These are phyloP conservation scores for Synanthedon andrenaeformis DNA, from an alignment of 2,888 invertebrate genomes.

Conservation along the genomic window DNA sequence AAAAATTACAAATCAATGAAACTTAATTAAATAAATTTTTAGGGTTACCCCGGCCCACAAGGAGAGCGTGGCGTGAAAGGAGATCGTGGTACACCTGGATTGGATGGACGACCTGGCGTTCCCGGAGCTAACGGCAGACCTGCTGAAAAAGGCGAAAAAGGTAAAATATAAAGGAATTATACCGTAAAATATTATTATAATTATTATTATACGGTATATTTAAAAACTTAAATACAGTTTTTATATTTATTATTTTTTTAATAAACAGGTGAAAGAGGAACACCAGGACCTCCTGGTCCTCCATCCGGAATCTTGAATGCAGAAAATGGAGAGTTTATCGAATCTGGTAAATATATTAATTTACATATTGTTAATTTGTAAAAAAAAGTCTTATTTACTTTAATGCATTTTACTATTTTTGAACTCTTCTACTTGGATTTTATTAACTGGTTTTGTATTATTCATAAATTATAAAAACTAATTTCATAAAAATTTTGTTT, in stretches of 20 bases:
- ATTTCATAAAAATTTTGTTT: constrained; percentile 6
- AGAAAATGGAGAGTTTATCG: constrained; percentile 39
- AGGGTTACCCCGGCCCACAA: constrained; percentile 61
- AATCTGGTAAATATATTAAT: constrained; percentile 25
- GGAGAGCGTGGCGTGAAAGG: constrained; percentile 75
- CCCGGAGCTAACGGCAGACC: constrained; percentile 66
- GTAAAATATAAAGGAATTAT: constrained; percentile 29
- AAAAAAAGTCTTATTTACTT: neutral
- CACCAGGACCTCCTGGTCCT: constrained; percentile 56
- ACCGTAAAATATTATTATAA: no score
- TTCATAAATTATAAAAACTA: neutral
- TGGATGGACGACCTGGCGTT: constrained; percentile 76
- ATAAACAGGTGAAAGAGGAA: constrained; percentile 55
- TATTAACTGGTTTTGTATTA: no score
- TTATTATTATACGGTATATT: neutral
- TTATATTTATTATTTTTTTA: neutral
- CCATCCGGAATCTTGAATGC: constrained; percentile 27
- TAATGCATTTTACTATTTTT: neutral
- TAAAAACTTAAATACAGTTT: neutral
- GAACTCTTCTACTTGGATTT: neutral
- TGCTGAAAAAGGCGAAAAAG: constrained; percentile 81
- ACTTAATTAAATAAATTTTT: neutral
- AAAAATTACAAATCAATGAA: no score
- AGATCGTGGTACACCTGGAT: constrained; percentile 73
- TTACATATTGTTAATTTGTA: neutral